Evolutionary conservation across 2,888 invertebrate species (phyloP).

Genomic region (Synergus umbraculus): DNA sequence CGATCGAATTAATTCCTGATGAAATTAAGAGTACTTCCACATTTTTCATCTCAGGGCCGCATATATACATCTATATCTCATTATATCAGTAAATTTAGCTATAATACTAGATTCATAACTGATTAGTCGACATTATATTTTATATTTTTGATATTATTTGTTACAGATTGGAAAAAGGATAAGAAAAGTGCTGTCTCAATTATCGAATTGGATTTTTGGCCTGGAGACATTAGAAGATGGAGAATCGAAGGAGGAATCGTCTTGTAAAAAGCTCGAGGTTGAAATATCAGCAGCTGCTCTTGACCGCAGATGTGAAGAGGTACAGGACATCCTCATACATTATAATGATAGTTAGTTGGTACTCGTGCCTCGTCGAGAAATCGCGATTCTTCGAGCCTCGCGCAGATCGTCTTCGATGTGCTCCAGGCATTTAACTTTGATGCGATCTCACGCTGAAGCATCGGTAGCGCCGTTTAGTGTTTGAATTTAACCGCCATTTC

Average conservation of each 20-base stretch:
- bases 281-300: slow-evolving; percentile 63
- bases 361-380: slow-evolving; percentile 62
- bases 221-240: slow-evolving; percentile 20
- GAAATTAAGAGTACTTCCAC: slow-evolving; percentile 5
- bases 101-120: no score
- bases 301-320: slow-evolving; percentile 62
- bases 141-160: not conserved
- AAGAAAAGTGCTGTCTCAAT: not conserved
- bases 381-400: slow-evolving; percentile 63
- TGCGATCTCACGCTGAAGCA: slow-evolving; percentile 23
- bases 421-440: slow-evolving; percentile 33
- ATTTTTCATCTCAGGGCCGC: not conserved
- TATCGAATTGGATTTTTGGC: not conserved
- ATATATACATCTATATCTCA: not conserved
- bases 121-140: not conserved
- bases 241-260: slow-evolving; percentile 17
- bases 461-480: slow-evolving; percentile 35
- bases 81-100: no score
- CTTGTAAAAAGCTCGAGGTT: slow-evolving; percentile 41
- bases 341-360: slow-evolving; percentile 58
- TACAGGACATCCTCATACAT: slow-evolving; percentile 67
- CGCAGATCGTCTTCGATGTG: slow-evolving; percentile 43
- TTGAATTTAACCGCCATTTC: slow-evolving; percentile 38
- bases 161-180: not conserved
- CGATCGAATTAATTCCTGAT: slow-evolving; percentile 48